Evolutionary conservation across 2,797 vertebrate species (phyloP), one percentile per base, ranked within the genome.

Genomic region (Pangasius sanitwongsei): DNA sequence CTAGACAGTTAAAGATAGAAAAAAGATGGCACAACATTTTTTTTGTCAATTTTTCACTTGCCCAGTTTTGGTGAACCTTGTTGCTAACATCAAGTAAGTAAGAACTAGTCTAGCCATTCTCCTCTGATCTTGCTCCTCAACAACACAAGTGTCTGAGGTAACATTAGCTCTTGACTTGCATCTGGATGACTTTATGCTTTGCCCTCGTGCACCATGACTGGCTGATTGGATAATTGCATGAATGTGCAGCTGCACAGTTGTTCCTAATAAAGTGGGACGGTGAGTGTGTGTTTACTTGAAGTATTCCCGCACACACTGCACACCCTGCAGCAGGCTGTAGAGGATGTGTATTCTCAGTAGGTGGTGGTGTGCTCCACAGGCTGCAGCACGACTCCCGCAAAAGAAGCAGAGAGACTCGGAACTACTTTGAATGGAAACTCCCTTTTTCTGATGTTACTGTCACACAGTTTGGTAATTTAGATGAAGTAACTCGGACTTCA

Each of bases 351-450:
- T 28, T 74, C 20, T 61, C 85, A 53, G 41, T 86, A 87, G 88
- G 70, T 67, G 88, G 88, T 77, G 59, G n/a, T 74, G 85, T 41
- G 16, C 59, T 16, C 31, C 7, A 72, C 50, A 55, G 59, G 59
- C 31, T 50, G 63, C 23, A 44, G 6, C 3, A 28, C 15, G 28
- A 18, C 9, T 37, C 53, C 15, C 3, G 7, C 18, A 67, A 65
- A 85, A 84, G 86, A 88, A 92, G 87, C 65, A 87, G 18, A 31
- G 6, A 16, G 15, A 77, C 61, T 69, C 67, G 48, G 65, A 88
- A 74, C 63, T 41, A 88, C 74, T 85, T 91, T 90, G 82, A 91
- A 92, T 90, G 89, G 88, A 88, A 92, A 89, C 86, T 86, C 84
- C 81, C 89, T 72, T 53, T 48, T 82, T 69, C 85, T 59, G n/a